Conservation (phyloP, 1,140 invertebrate species). For the Steinernema khuongi region DNA sequence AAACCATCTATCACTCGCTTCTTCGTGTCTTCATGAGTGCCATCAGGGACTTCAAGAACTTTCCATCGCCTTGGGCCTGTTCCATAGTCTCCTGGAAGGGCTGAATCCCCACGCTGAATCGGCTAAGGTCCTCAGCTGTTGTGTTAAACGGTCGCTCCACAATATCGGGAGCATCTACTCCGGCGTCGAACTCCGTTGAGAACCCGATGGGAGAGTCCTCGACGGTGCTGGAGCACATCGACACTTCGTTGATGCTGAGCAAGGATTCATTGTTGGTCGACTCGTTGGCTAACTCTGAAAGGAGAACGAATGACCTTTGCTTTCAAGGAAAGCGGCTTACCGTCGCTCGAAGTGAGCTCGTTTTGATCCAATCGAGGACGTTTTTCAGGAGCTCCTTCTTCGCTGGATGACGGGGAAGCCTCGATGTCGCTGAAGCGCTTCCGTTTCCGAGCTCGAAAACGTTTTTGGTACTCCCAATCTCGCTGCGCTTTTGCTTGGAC, state of each 20-base stretch:
- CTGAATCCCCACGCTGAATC: not conserved
- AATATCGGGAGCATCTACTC: not conserved
- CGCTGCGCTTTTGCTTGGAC: not conserved
- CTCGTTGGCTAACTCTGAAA: too few relatives aligned
- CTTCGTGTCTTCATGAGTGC: not conserved
- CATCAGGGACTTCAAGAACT: not conserved
- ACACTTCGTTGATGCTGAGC: conserved; percentile 1
- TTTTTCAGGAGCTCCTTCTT: not conserved
- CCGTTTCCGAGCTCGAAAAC: not conserved
- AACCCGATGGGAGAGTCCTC: not conserved
- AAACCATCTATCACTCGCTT: not conserved
- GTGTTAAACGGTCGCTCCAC: not conserved
- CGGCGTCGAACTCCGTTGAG: not conserved
- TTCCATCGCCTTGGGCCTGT: not conserved
- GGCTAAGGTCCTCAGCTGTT: not conserved
- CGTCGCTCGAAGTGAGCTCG: not conserved
- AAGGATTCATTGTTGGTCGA: not conserved
- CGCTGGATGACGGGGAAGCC: not conserved
- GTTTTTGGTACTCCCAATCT: not conserved
- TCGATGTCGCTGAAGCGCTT: not conserved
- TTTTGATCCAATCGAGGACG: not conserved
- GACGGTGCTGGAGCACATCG: not conserved
- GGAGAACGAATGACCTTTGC: too few relatives aligned
- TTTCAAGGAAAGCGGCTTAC: too few relatives aligned
- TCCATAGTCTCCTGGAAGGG: not conserved